Evolutionary conservation across 2,888 invertebrate genomes (phyloP), one percentile per base, ranked within the genome.

Genomic region (Megastigmus dorsalis): DNA sequence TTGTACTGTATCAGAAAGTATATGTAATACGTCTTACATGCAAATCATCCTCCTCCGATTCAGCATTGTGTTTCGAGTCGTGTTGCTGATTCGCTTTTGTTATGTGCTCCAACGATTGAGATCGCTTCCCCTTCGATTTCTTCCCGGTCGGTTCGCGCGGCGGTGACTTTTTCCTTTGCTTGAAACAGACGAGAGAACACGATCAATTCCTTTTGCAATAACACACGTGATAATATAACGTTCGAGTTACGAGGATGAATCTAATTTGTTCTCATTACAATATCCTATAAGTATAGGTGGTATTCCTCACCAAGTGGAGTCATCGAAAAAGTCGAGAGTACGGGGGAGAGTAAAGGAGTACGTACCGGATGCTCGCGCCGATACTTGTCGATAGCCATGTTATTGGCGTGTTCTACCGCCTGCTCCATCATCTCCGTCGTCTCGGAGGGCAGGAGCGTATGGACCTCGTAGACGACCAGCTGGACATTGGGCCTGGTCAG

Each of bases 401-500:
- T 89, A 83, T 95, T 95, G 0, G 94, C 92, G 80, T 93, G 92
- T 0, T 92, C 90, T 0, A 95, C 90, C 0, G 93, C 92, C 48
- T 91, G 90, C 0, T 91, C 88, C 18, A 94, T 92, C 92, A 95
- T 94, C 26, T 92, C 92, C 48, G 90, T 90, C 79, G 95, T 95
- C 86, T 95, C 95, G 0, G 92, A 91, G 38, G 91, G 91, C 48
- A 95, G 88, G 62, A 93, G 91, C 0, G 95, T 95, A 88, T 95
- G 95, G 0, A 95, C 95, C 85, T 95, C 95, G 82, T 95, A 95
- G 36, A 95, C 87, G 13, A 95, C 91, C 76, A 95, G 90, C 84
- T 95, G 95, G 26, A 95, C 93, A 89, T 95, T 95, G 0, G 95
- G 95, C 65, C 93, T 92, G 0, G 95, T 94, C 91, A 95, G 91